Conservation (phyloP, 2,113 vertebrate species). For the Antigone vipio region DNA sequence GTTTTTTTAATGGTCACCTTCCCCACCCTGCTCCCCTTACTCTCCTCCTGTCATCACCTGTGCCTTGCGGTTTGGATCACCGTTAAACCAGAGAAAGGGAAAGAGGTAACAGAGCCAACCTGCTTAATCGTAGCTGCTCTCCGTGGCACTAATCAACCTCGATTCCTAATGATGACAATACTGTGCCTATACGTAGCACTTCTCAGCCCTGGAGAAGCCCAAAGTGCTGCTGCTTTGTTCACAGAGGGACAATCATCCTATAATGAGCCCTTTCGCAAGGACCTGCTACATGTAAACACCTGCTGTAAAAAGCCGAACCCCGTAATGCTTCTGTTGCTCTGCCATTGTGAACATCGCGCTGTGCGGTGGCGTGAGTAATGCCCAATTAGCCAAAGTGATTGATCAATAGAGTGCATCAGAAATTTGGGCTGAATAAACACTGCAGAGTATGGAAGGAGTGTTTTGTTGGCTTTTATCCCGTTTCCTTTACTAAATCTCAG, state of each 20-base stretch:
- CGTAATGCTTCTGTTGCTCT: neutral
- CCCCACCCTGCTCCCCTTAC: conserved; percentile 15
- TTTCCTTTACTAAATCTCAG: neutral
- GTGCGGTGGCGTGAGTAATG: neutral
- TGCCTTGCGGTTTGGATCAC: conserved; percentile 34
- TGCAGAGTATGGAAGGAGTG: neutral
- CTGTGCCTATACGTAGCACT: neutral
- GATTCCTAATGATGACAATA: neutral
- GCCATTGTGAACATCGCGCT: neutral
- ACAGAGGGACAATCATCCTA: neutral
- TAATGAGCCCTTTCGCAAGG: neutral
- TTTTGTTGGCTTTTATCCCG: neutral
- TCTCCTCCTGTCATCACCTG: conserved; percentile 26
- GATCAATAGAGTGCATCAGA: neutral
- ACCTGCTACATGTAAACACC: neutral
- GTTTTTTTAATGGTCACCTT: neutral
- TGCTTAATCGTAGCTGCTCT: neutral
- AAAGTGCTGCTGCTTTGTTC: neutral
- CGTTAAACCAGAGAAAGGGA: neutral
- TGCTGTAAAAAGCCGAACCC: neutral
- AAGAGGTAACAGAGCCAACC: neutral
- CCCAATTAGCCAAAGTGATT: conserved; percentile 27
- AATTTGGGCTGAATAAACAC: conserved; percentile 8
- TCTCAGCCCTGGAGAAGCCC: neutral
- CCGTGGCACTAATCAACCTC: neutral